Percentiles rank a stretch among this genome's conserved stretches.
phyloP scores from a whole-genome alignment of 2,888 invertebrate genomes.

The Macaria notata region DNA sequence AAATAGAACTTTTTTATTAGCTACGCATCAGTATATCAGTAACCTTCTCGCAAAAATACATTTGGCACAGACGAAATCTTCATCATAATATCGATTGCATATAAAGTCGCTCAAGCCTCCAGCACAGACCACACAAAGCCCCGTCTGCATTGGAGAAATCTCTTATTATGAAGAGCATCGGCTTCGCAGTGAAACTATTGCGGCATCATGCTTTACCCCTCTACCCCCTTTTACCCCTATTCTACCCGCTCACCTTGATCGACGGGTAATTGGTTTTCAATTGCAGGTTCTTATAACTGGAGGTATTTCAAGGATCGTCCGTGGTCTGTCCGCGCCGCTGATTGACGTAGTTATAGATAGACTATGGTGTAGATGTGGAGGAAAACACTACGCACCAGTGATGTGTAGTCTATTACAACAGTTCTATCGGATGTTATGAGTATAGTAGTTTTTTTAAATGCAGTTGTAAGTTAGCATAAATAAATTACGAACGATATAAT shows the following conservation, averaged over 20 bases:
- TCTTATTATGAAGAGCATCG: slow-evolving; percentile 29
- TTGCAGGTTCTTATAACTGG: slow-evolving; percentile 15
- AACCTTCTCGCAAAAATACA: not conserved
- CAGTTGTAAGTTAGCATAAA: no score
- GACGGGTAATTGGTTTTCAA: slow-evolving; percentile 29
- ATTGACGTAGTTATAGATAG: no score
- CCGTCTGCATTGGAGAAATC: slow-evolving; percentile 26
- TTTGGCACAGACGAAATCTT: not conserved
- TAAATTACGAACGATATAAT: no score
- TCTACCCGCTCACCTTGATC: slow-evolving; percentile 20
- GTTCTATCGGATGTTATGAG: no score
- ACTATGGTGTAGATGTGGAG: no score
- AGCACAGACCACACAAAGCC: slow-evolving; percentile 1
- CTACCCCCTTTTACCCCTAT: not conserved
- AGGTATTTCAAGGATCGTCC: slow-evolving; percentile 12
- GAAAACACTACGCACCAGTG: no score
- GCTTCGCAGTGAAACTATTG: slow-evolving; percentile 24
- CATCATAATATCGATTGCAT: no score
- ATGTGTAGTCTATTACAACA: no score
- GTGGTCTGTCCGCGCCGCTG: not conserved
- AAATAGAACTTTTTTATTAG: no score
- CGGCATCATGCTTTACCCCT: slow-evolving; percentile 14
- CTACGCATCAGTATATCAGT: no score
- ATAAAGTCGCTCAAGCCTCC: slow-evolving; percentile 1
- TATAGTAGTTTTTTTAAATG: no score